Percentiles rank a stretch among this genome's conserved stretches.
Evolutionary conservation across 2,113 vertebrate species (phyloP).

Genomic region (Sinocyclocheilus rhinocerous): DNA sequence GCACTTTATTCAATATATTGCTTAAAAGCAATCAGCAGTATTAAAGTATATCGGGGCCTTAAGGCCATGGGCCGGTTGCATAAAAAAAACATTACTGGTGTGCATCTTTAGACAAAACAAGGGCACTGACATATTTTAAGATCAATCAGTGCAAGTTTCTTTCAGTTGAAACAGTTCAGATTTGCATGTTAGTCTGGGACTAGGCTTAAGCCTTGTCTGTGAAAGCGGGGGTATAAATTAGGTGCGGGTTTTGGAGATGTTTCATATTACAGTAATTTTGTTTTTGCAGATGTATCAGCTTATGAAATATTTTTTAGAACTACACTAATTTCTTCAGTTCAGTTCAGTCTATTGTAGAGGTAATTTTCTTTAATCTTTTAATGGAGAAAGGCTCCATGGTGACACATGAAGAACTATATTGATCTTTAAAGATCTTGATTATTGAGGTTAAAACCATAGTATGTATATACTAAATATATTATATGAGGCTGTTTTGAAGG

Average conservation of each 20-base stretch:
- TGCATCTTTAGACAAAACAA: too few relatives aligned
- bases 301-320: neutral
- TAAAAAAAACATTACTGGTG: too few relatives aligned
- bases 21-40: too few relatives aligned
- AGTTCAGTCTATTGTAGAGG: neutral
- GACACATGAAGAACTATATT: too few relatives aligned
- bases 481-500: neutral
- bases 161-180: too few relatives aligned
- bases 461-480: neutral
- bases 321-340: neutral
- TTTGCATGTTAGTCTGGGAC: too few relatives aligned
- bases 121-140: too few relatives aligned
- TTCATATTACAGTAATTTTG: neutral
- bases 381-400: neutral
- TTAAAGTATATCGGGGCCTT: too few relatives aligned
- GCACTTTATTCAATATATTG: too few relatives aligned
- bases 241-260: neutral
- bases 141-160: too few relatives aligned
- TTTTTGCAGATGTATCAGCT: neutral
- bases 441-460: neutral
- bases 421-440: slow-evolving; percentile 1
- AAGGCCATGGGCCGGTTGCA: too few relatives aligned
- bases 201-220: too few relatives aligned
- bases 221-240: neutral
- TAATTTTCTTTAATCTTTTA: neutral